These are phyloP conservation scores for Stictonetta naevosa DNA, from an alignment of 2,113 vertebrate species.

Conservation along the genomic window DNA sequence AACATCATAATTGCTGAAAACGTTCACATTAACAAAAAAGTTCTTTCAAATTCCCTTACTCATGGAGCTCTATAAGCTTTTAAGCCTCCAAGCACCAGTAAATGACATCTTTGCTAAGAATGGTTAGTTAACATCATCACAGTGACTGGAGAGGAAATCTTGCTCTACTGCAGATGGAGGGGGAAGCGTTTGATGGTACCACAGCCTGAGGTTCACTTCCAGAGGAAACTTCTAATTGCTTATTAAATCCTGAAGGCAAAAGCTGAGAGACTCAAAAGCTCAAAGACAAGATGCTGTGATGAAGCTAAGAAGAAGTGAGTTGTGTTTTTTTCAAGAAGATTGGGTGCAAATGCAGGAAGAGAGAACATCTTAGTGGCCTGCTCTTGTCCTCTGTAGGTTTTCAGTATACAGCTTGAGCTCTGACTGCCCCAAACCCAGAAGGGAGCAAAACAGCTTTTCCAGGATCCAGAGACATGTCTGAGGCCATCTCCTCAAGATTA, in stretches of 20 bases:
- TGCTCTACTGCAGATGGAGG: not conserved
- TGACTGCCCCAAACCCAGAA: not conserved
- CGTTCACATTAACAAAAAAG: slow-evolving; percentile 49
- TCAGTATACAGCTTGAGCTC: not conserved
- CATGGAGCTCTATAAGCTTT: slow-evolving; percentile 35
- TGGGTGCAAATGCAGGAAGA: not conserved
- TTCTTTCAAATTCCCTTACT: slow-evolving; percentile 34
- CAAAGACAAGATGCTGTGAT: not conserved
- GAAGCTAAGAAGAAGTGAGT: not conserved
- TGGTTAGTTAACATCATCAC: not conserved
- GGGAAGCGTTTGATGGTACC: not conserved
- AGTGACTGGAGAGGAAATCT: not conserved
- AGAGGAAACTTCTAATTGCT: not conserved
- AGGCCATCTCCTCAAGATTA: not conserved
- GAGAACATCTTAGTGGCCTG: not conserved
- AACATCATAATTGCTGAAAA: slow-evolving; percentile 24
- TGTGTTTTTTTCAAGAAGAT: not conserved
- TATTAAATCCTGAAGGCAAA: not conserved
- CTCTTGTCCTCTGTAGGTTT: not conserved
- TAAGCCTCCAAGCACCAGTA: slow-evolving; percentile 43
- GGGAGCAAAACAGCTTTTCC: not conserved
- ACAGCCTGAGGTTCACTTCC: not conserved
- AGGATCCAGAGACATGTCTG: not conserved
- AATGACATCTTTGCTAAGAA: slow-evolving; percentile 34
- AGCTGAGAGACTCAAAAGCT: not conserved